Base-by-base conservation (phyloP, 2,113 vertebrate species). In the Formicarius rufipectus region DNA sequence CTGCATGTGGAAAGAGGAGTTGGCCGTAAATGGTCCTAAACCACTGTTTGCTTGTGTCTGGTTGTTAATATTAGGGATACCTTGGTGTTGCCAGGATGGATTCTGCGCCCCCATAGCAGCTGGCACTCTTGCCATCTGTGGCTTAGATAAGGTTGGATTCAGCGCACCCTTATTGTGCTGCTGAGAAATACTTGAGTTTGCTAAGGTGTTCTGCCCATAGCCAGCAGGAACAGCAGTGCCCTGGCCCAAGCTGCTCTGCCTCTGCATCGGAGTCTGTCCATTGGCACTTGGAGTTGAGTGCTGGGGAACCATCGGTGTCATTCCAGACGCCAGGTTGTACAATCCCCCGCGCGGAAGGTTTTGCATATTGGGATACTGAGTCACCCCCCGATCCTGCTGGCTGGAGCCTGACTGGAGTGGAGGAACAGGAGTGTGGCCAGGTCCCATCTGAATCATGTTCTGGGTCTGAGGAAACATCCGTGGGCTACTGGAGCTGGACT, bases 401-500 rank as follows among this genome's bases (percentile, higher is more conserved):
- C 95, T 96, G 30, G 97, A 97, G 17, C 97, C 93, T 0, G 99
- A 93, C 58, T 98, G 97, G 11, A 98, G 97, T 0, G 98, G 55
- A 19, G 98, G 96, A 30, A 98, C 98, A 3, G 98, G 92, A 7
- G 91, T 84, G 71, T 99, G 99, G 4, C 98, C 98, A 68, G 98
- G 96, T 59, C 96, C 98, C 97, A 99, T 98, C 64, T 98, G 98
- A 97, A 99, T 98, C 98, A 99, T 98, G 84, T 96, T 97, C 93
- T 98, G 99, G 27, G 97, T 96, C 96, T 98, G 99, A 77, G 99
- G 87, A 97, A 99, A 99, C 98, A 99, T 98, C 24, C 99, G 98
- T 56, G 99, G 99, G 40, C 98, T 97, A 4, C 97, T 97, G 1
- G 99, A 97, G 93, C 94, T 97, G 27, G 99, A 97, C 17, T 98